Base-by-base conservation (phyloP, 2,888 invertebrate genomes). In the Slavum lentiscoides region DNA sequence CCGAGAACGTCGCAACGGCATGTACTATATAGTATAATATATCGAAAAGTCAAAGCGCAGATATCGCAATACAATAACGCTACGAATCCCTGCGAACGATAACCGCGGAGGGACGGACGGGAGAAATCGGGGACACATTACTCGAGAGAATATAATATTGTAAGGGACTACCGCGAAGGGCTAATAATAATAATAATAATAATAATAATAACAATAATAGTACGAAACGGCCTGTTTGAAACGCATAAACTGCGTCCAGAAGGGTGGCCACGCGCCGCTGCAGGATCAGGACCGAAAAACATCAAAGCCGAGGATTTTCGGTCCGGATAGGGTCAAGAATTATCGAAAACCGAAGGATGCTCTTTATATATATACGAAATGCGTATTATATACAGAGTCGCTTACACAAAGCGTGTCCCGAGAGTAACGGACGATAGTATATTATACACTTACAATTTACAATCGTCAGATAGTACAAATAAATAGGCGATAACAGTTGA, bases 11-110 rank as follows among this genome's bases (percentile, higher is more conserved):
- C 17, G 21, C 39, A 55, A 53, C 23, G 5, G 9, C 30, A 17
- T 30, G 7, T 30, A 4, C 30, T 30, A 30, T 30, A 30, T 30
- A 30, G n/a, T n/a, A n/a, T n/a, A n/a, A n/a, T 30, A 30, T n/a
- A 39, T 58, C 68, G 58, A 64, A 80, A 80, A 80, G 77, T 55
- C 77, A 62, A 61, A 70, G 64, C 49, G 74, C 64, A 15, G 70
- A 70, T 61, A 70, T 37, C 53, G 49, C 23, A 23, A 68, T 58
- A 30, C 30, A 61, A 70, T 15, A 70, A 70, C 59, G 53, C 39
- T 17, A 49, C 37, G 19, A 59, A 53, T 70, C 53, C 76, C 70
- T 37, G 37, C 43, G 58, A 43, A 39, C 19, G 58, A 75, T 58
- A 59, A 67, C 43, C 39, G 43, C 4, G 39, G 64, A 62, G 30